A percentile compares a stretch with the other conserved stretches of the same genome.
Evolutionary conservation across 2,113 vertebrate genomes (phyloP).

Genomic region (Periophthalmodon schlosseri): DNA sequence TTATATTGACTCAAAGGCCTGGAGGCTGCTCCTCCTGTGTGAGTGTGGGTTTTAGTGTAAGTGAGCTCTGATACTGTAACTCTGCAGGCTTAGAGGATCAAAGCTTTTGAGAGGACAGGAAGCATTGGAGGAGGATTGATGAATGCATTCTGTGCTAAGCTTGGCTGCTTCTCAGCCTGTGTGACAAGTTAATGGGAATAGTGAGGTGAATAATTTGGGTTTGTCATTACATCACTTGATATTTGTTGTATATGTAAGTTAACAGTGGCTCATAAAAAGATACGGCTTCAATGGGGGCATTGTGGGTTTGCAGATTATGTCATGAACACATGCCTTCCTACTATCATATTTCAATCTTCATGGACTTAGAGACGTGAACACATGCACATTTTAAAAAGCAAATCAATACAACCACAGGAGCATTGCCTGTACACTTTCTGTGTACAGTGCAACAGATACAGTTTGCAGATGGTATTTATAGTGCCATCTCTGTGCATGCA

Average conservation of each 20-base stretch:
- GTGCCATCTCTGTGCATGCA: slow-evolving; percentile 37
- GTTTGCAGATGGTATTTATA: slow-evolving; percentile 45
- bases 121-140: slow-evolving; percentile 55
- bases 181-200: slow-evolving; percentile 33
- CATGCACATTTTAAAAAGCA: slow-evolving; percentile 33
- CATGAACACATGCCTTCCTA: neutral
- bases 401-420: slow-evolving; percentile 49
- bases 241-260: neutral
- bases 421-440: slow-evolving; percentile 3
- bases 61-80: slow-evolving; percentile 66
- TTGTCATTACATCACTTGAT: neutral
- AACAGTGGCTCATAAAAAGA: neutral
- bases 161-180: slow-evolving; percentile 49
- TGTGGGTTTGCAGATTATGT: neutral
- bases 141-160: slow-evolving; percentile 46
- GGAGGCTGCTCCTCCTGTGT: slow-evolving; percentile 46
- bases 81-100: slow-evolving; percentile 70
- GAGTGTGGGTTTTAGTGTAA: slow-evolving; percentile 65
- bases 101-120: slow-evolving; percentile 62
- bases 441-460: slow-evolving; percentile 16
- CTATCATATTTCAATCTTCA: slow-evolving; percentile 25
- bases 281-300: neutral
- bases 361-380: slow-evolving; percentile 18
- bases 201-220: neutral
- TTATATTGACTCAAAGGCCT: slow-evolving; percentile 58